phyloP scores from a whole-genome alignment of 1,140 invertebrate species.

The Drosophila quadrilineata region DNA sequence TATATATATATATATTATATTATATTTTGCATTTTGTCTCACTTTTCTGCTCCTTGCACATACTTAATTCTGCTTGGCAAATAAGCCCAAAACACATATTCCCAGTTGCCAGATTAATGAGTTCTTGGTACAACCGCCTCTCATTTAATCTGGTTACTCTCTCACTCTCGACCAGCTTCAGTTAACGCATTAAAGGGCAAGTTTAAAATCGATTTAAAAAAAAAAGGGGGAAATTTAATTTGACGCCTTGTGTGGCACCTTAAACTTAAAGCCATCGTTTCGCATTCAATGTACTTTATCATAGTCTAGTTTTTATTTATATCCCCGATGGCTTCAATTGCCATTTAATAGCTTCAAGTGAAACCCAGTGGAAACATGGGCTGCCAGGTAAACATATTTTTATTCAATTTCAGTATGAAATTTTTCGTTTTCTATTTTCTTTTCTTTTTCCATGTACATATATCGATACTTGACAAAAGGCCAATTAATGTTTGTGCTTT shows the following conservation, averaged over 20 bases:
- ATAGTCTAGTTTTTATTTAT: background rate
- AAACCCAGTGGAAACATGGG: background rate
- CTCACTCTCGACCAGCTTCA: constrained; percentile 6
- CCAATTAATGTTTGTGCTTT: constrained; percentile 67
- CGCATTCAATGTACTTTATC: background rate
- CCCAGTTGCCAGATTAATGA: constrained; percentile 66
- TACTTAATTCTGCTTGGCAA: constrained; percentile 62
- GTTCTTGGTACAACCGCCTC: constrained; percentile 42
- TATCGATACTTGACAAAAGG: constrained; percentile 38
- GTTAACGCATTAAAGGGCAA: constrained; percentile 9
- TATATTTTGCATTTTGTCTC: constrained; percentile 58
- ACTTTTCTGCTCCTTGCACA: constrained; percentile 48
- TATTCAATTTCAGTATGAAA: background rate
- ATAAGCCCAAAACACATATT: constrained; percentile 65
- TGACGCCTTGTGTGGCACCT: too few species aligned
- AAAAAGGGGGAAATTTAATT: too few species aligned
- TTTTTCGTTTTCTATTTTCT: too few species aligned
- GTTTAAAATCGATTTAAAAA: background rate
- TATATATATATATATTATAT: constrained; percentile 25
- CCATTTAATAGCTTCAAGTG: background rate
- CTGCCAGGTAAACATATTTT: too few species aligned
- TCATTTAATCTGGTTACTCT: constrained; percentile 35
- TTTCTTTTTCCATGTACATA: too few species aligned
- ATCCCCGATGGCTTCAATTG: background rate
- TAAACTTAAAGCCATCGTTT: background rate